Percentiles rank a stretch among this genome's conserved stretches.
These are phyloP conservation scores for Anarrhichthys ocellatus DNA, from an alignment of 2,113 vertebrate species.

Conservation along the genomic window DNA sequence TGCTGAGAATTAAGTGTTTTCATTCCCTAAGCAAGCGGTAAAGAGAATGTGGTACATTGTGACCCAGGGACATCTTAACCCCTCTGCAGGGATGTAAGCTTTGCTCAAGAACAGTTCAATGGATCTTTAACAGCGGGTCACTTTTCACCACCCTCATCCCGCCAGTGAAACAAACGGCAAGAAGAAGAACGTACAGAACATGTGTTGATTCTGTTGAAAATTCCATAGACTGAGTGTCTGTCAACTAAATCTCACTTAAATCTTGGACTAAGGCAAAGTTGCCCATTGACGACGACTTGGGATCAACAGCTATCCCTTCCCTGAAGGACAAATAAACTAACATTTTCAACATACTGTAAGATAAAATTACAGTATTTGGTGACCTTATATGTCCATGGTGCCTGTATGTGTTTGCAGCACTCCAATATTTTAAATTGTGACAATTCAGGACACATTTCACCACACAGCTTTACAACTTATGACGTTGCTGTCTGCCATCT, in stretches of 20 bases:
- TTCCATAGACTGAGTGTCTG: background rate
- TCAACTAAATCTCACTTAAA: background rate
- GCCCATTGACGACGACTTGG: background rate
- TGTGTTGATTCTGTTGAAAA: background rate
- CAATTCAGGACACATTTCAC: background rate
- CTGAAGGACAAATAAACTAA: background rate
- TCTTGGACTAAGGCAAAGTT: background rate
- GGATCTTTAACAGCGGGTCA: background rate
- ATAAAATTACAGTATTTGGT: background rate
- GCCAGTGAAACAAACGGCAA: conserved; percentile 2
- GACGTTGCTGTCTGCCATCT: background rate
- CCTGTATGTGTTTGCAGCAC: conserved; percentile 18
- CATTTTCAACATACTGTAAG: background rate
- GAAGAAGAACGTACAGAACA: conserved; percentile 9
- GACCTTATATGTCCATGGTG: background rate
- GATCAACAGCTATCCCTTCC: background rate
- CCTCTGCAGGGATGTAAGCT: background rate
- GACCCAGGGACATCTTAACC: conserved; percentile 12
- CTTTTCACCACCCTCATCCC: background rate
- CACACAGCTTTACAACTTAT: background rate
- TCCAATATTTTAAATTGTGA: background rate
- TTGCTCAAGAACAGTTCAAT: background rate
- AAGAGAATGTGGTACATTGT: background rate
- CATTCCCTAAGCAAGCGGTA: conserved; percentile 1
- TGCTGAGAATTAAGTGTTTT: conserved; percentile 11